A percentile compares a stretch with the other conserved stretches of the same genome.
phyloP scores from a whole-genome alignment of 2,113 vertebrate species.

The human (Homo sapiens) region DNA sequence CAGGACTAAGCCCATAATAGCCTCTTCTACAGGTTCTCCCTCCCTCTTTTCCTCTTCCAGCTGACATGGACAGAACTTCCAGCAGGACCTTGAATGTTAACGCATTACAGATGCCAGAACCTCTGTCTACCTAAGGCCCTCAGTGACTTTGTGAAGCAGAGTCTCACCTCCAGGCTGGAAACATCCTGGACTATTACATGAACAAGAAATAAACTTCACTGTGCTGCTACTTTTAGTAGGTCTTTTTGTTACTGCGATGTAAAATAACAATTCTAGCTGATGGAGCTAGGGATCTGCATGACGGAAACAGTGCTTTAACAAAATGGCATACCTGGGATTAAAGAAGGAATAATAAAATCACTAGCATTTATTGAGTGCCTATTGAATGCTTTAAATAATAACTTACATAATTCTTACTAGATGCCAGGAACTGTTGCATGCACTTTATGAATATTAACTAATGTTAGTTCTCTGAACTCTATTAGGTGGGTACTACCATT shows the following conservation, averaged over 20 bases:
- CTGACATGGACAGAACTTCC: background rate
- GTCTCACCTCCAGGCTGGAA: background rate
- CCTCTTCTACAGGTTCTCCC: background rate
- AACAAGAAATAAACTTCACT: background rate
- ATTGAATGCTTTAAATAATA: background rate
- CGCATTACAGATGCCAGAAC: background rate
- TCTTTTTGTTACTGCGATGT: background rate
- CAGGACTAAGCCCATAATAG: background rate
- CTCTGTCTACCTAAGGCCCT: background rate
- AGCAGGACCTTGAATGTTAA: background rate
- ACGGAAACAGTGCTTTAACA: background rate
- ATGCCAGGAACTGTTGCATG: background rate
- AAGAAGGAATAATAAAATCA: background rate
- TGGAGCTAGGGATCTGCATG: background rate
- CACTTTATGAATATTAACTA: background rate
- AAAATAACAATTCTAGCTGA: background rate
- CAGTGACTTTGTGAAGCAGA: background rate
- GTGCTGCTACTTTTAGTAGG: background rate
- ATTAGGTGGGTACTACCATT: background rate
- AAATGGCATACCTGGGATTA: background rate
- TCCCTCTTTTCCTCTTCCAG: background rate
- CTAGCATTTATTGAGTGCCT: background rate
- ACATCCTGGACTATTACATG: background rate
- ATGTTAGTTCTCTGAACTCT: conserved; percentile 13
- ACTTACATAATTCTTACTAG: background rate